Evolutionary conservation across 2,797 vertebrate species (phyloP).

Genomic region (Rhinella marina): DNA sequence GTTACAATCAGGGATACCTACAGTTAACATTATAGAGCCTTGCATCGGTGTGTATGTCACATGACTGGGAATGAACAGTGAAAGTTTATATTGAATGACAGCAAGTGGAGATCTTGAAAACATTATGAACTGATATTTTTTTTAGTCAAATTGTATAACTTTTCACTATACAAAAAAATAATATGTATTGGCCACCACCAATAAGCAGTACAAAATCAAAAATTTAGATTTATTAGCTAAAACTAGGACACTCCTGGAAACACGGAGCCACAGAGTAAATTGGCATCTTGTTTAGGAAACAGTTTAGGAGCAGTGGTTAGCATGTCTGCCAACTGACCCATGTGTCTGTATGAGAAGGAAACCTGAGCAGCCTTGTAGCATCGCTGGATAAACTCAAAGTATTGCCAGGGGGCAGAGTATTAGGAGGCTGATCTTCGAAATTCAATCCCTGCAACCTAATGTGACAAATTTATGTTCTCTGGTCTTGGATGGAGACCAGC

Average conservation of each 20-base stretch:
- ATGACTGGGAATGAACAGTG: too few species aligned
- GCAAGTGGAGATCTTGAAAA: too few species aligned
- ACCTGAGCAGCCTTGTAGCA: not conserved
- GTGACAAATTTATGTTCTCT: conserved; percentile 39
- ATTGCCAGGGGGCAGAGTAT: conserved; percentile 14
- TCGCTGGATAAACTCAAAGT: not conserved
- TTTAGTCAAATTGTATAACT: not conserved
- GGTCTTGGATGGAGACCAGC: conserved; percentile 19
- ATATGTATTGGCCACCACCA: not conserved
- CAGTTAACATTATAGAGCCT: too few species aligned
- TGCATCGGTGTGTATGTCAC: too few species aligned
- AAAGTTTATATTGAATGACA: too few species aligned
- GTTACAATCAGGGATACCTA: too few species aligned
- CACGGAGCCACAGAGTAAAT: not conserved
- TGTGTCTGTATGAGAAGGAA: not conserved
- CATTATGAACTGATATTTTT: too few species aligned
- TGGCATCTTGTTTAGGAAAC: not conserved
- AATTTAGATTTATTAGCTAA: not conserved
- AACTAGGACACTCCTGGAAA: not conserved
- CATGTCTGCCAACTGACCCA: not conserved
- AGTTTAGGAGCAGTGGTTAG: not conserved
- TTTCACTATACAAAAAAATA: not conserved
- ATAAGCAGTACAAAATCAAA: not conserved
- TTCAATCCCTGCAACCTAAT: conserved; percentile 31
- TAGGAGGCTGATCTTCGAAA: not conserved